Base-by-base conservation (phyloP, 2,888 invertebrate genomes). In the Plagiodera versicolora region DNA sequence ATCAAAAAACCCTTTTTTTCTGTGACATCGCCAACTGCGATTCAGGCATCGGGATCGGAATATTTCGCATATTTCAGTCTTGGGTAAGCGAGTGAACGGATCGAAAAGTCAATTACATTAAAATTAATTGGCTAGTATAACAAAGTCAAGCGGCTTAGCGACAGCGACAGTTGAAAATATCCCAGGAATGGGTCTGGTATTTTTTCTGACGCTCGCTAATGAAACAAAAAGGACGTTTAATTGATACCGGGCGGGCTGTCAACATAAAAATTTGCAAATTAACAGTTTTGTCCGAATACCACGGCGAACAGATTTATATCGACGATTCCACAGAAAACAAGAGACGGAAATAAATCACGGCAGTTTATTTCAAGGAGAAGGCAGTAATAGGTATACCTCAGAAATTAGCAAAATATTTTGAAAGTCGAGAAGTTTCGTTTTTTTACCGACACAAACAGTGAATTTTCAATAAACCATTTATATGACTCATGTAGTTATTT, bases 61-160 rank as follows among this genome's bases (percentile, higher is more conserved):
- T 69, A 65, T 65, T 66, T 64, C 63, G 66, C 65, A 69, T 69
- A 66, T 65, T 65, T 69, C 52, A 51, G 59, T 49, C 62, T 50
- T 46, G 61, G 56, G 48, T 56, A 62, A 62, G 59, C 56, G 55
- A 56, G 61, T 65, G 67, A 66, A 65, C 58, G 67, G 66, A 69
- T 70, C 69, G 67, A 70, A 74, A 72, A 75, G 75, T 75, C 76
- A 74, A 75, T 75, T 77, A 76, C 76, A 74, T 74, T 73, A 72
- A 77, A 77, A 76, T 77, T 76, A 77, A 77, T 77, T 76, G 77
- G 75, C 70, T 67, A 69, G 71, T 67, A 68, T 66, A 69, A 72
- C 72, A 72, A 72, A 69, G 71, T 67, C 63, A 64, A 66, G 66
- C 68, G 71, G 65, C 39, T 39, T 6, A 14, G 14, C 68, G 69